Percentiles rank a stretch among this genome's conserved stretches.
Conservation (phyloP, 1,140 invertebrate species). For the Ladona fulva region DNA sequence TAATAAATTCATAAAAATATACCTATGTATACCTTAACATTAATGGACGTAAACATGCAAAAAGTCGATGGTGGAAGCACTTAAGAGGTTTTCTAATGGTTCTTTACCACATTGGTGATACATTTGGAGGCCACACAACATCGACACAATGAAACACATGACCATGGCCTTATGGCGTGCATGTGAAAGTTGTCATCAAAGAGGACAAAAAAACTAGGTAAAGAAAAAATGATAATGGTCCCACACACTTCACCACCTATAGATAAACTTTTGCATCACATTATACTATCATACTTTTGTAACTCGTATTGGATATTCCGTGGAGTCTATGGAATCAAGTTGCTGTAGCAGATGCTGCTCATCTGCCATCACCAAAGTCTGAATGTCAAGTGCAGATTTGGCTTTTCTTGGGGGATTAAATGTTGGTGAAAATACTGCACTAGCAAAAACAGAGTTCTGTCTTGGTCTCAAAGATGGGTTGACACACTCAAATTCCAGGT, state of each 20-base stretch:
- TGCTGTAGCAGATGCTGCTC: background rate
- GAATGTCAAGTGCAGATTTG: constrained; percentile 73
- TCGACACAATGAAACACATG: background rate
- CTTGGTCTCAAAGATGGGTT: constrained; percentile 37
- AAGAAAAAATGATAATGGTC: background rate
- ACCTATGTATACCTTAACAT: background rate
- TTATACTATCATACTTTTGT: background rate
- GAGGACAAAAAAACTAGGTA: too few species aligned
- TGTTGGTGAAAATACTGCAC: constrained; percentile 48
- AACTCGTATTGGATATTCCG: background rate
- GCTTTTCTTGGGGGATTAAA: constrained; percentile 52
- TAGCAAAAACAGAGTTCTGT: constrained; percentile 78
- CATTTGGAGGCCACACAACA: background rate
- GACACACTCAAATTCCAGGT: constrained; percentile 45
- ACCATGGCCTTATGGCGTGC: too few species aligned
- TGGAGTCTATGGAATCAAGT: background rate
- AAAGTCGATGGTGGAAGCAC: constrained; percentile 6
- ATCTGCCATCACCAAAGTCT: constrained; percentile 29
- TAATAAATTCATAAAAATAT: background rate
- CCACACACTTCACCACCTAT: background rate
- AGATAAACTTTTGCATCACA: background rate
- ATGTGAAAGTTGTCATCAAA: too few species aligned
- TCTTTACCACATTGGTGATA: background rate
- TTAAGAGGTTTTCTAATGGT: background rate
- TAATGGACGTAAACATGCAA: background rate